Percentiles rank a stretch among this genome's conserved stretches.
phyloP scores from a whole-genome alignment of 2,888 invertebrate genomes.

The Parnassius orleans region DNA sequence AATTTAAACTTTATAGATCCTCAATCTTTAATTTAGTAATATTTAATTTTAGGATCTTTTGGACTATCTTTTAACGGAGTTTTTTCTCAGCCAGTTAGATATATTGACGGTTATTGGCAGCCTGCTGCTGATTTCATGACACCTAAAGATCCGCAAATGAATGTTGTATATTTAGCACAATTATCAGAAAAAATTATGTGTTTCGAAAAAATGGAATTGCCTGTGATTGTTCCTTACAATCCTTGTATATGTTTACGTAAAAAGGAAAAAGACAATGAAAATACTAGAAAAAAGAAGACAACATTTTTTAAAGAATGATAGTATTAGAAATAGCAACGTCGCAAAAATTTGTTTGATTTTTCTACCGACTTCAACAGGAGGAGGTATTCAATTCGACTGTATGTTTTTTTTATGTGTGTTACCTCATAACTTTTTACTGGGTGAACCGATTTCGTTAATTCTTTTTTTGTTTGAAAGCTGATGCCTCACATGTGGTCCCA shows the following conservation, averaged over 20 bases:
- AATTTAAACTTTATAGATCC: not conserved
- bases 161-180: conserved; percentile 54
- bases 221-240: conserved; percentile 43
- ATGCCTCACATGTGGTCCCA: too few relatives aligned
- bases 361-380: too few relatives aligned
- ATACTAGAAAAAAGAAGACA: not conserved
- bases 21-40: not conserved
- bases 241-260: conserved; percentile 47
- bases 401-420: too few relatives aligned
- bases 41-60: conserved; percentile 65
- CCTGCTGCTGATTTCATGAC: conserved; percentile 59
- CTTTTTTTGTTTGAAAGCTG: too few relatives aligned
- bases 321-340: too few relatives aligned
- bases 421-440: too few relatives aligned
- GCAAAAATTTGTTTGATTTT: too few relatives aligned
- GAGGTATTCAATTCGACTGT: too few relatives aligned
- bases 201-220: conserved; percentile 48
- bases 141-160: conserved; percentile 62
- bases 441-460: too few relatives aligned
- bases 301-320: not conserved
- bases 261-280: conserved; percentile 2
- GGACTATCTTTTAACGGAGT: conserved; percentile 73
- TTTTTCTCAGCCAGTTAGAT: conserved; percentile 81
- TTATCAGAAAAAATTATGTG: conserved; percentile 52
- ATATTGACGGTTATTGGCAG: conserved; percentile 64